These are phyloP conservation scores for Caradrina kadenii DNA, from an alignment of 2,888 invertebrate genomes.

Conservation along the genomic window DNA sequence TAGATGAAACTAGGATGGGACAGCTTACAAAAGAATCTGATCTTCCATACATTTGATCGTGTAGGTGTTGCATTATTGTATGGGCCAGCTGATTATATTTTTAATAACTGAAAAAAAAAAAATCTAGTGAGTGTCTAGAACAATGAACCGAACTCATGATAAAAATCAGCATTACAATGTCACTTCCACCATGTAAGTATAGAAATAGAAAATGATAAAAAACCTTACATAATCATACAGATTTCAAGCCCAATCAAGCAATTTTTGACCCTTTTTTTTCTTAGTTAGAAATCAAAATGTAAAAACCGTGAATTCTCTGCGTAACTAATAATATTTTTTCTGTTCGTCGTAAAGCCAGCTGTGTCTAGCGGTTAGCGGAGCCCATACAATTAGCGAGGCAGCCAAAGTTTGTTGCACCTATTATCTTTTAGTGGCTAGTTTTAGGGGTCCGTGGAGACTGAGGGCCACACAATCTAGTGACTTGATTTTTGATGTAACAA, in stretches of 20 bases:
- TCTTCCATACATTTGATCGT: too few relatives aligned
- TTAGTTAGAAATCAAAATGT: conserved; percentile 4
- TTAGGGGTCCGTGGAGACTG: conserved; percentile 56
- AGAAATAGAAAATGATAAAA: not conserved
- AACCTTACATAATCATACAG: not conserved
- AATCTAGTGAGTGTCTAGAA: too few relatives aligned
- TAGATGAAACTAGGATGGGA: too few relatives aligned
- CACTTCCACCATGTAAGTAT: too few relatives aligned
- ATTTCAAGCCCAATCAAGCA: conserved; percentile 11
- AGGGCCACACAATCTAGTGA: not conserved
- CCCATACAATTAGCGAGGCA: conserved; percentile 69
- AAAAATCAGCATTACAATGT: too few relatives aligned
- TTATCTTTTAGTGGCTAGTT: conserved; percentile 54
- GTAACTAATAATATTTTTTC: conserved; percentile 40
- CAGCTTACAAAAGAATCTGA: too few relatives aligned
- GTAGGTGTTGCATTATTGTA: too few relatives aligned
- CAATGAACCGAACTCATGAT: too few relatives aligned
- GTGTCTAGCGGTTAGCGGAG: conserved; percentile 38
- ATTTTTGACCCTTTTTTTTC: conserved; percentile 1
- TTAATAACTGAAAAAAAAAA: too few relatives aligned
- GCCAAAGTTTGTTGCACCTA: conserved; percentile 78
- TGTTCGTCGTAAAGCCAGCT: conserved; percentile 24
- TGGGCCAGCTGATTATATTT: too few relatives aligned
- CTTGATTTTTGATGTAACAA: not conserved
- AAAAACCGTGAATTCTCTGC: conserved; percentile 33